Percentiles rank a stretch among this genome's conserved stretches.
phyloP scores from a whole-genome alignment of 92 coral and sea anemone species.

The Diadumene lineata region DNA sequence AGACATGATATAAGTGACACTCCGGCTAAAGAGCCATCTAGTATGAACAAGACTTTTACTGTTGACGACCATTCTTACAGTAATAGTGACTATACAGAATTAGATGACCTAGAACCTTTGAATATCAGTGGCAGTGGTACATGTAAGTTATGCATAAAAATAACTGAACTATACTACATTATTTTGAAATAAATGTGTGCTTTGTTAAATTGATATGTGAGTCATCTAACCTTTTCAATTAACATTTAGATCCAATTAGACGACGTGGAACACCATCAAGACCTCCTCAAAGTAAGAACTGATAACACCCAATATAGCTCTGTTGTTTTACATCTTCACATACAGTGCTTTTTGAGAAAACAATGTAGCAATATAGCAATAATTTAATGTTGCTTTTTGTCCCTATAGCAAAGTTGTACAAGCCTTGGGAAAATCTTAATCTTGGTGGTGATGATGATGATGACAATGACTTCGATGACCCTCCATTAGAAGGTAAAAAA shows the following conservation, averaged over 20 bases:
- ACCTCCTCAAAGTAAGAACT: conserved; percentile 31
- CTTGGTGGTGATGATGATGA: conserved; percentile 25
- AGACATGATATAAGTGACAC: conserved; percentile 25
- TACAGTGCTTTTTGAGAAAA: too few relatives aligned
- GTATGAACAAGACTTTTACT: conserved; percentile 24
- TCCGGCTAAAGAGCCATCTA: conserved; percentile 14
- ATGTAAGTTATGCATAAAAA: too few relatives aligned
- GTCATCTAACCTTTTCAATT: too few relatives aligned
- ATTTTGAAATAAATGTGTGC: too few relatives aligned
- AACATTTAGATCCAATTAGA: conserved; percentile 29
- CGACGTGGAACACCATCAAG: conserved; percentile 11
- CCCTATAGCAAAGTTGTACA: conserved; percentile 30
- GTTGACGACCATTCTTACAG: conserved; percentile 29
- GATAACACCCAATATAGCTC: too few relatives aligned
- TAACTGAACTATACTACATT: too few relatives aligned
- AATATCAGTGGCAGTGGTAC: conserved; percentile 37
- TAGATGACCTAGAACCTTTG: conserved; percentile 41
- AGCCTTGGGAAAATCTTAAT: conserved; percentile 37
- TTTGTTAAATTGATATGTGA: too few relatives aligned
- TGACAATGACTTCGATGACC: conserved; percentile 30
- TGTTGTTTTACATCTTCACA: too few relatives aligned
- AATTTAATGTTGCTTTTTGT: background rate
- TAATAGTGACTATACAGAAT: conserved; percentile 13
- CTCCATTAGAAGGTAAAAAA: conserved; percentile 16
- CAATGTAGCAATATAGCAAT: background rate